Base-by-base conservation (phyloP, 2,888 invertebrate species). In the Brachyptera risi region DNA sequence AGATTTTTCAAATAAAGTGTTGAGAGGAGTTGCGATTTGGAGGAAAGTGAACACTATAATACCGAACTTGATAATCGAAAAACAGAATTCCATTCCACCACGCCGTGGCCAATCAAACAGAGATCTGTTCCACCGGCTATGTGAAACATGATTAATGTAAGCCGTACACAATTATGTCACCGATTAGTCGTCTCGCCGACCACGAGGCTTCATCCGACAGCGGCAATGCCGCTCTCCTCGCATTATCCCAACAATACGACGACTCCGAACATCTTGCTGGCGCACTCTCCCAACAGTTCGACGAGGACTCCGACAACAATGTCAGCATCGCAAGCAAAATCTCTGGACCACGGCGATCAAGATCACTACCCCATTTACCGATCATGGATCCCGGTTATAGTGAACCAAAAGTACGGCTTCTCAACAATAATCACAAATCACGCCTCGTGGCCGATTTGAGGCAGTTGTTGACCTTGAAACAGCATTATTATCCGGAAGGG, bases 321-420 rank as follows among this genome's bases (percentile, higher is more conserved):
- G 44, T 44, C 44, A 44, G 44, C 44, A 21, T 19, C 3, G 44
- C 50, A 2, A 23, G 26, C 26, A 50, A 50, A n/a, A 26, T 50
- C 27, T 50, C 50, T n/a, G 54, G 37, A 3, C 54, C 54, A 11
- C 54, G 54, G 5, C 81, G 85, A 71, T 85, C 86, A 71, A 78
- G 83, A 69, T 85, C 85, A 58, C 75, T 86, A 68, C 87, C 87
- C 64, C 84, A 86, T 68, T 78, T 83, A 69, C 67, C 66, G 62
- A 61, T 38, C 59, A 61, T 76, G 67, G 81, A 81, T 69, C 80
- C 81, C 62, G 80, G 81, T 15, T 70, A 77, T 62, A 74, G 75
- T 23, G 67, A 70, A 58, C 68, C 70, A 65, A 58, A 61, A 15
- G 51, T 61, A 56, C 62, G 61, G 47, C 51, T 63, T 23, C 60